Conservation (phyloP, 2,113 vertebrate species). For the Erinaceus europaeus region DNA sequence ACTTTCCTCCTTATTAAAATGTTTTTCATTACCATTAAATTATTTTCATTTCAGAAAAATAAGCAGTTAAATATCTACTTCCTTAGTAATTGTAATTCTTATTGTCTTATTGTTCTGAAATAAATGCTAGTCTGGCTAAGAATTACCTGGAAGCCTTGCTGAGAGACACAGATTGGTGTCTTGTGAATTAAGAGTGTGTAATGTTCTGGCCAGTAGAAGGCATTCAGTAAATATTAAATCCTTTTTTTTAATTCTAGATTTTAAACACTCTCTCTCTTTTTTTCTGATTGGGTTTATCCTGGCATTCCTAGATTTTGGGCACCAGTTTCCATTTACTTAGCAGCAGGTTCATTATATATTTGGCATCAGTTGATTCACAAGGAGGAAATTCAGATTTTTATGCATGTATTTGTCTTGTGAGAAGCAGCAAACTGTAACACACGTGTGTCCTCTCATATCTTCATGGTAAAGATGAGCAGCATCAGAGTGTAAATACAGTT, state of each 20-base stretch:
- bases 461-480: rapidly evolving
- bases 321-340: not conserved
- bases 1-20: too few relatives aligned
- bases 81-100: too few relatives aligned
- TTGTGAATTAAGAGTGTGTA: not conserved
- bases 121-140: not conserved
- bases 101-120: not conserved
- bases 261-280: not conserved
- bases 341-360: not conserved
- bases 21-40: too few relatives aligned
- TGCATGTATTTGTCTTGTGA: not conserved
- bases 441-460: not conserved
- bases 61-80: not conserved
- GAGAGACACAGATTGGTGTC: not conserved
- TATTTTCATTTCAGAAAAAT: too few relatives aligned
- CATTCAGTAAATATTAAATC: not conserved
- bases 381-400: not conserved
- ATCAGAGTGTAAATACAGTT: not conserved
- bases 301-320: not conserved
- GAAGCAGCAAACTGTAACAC: not conserved
- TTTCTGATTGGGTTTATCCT: not conserved
- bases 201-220: not conserved
- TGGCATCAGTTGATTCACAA: not conserved
- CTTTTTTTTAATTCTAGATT: not conserved
- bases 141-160: not conserved